phyloP scores from a whole-genome alignment of 2,888 invertebrate genomes.

The Pogonocherus hispidulus region DNA sequence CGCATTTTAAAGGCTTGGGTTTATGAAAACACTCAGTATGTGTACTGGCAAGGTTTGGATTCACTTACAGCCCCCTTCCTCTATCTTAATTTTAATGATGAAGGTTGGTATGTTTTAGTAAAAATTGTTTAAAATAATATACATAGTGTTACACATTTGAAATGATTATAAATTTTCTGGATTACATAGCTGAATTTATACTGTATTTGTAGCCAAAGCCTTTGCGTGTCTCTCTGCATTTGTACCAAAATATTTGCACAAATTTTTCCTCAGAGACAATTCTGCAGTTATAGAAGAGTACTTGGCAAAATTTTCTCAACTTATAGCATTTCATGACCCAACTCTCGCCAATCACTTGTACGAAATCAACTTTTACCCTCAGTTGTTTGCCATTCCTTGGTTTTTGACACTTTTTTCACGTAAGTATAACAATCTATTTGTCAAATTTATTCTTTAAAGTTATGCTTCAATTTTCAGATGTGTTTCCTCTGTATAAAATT shows the following conservation, averaged over 20 bases:
- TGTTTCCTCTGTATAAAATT: conserved; percentile 97
- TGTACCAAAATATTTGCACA: conserved; percentile 95
- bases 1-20: conserved; percentile 97
- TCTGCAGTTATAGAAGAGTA: conserved; percentile 98
- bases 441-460: background rate
- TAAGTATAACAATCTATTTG: conserved; percentile 71
- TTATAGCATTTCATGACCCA: conserved; percentile 97
- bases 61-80: conserved; percentile 98
- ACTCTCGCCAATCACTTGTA: conserved; percentile 90
- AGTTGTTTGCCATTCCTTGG: conserved; percentile 99
- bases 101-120: conserved; percentile 78
- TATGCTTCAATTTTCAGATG: conserved; percentile 76
- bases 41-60: conserved; percentile 99
- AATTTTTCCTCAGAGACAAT: conserved; percentile 98
- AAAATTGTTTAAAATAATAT: too few relatives aligned
- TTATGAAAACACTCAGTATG: conserved; percentile 92
- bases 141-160: too few relatives aligned
- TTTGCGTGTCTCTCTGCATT: conserved; percentile 96
- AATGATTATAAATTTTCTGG: background rate
- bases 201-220: conserved; percentile 83
- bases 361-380: conserved; percentile 95
- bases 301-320: conserved; percentile 94
- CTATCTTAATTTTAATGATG: conserved; percentile 95
- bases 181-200: background rate
- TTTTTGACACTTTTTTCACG: conserved; percentile 99